phyloP scores from a whole-genome alignment of 2,797 vertebrate species.

The Poeciliopsis paucimaculata region DNA sequence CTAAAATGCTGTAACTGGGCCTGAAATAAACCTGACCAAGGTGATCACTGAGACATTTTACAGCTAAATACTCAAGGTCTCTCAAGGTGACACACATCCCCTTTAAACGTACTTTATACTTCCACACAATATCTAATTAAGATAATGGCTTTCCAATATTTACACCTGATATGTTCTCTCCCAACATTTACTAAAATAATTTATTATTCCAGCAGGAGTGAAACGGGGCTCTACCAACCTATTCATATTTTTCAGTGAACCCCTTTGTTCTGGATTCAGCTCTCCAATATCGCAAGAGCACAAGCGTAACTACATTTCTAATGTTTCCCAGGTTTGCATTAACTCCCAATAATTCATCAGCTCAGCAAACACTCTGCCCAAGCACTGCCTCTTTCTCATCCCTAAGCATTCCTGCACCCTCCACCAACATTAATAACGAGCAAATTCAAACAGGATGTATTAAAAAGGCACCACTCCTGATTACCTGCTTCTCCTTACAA shows the following conservation, averaged over 20 bases:
- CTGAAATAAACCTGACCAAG: not conserved
- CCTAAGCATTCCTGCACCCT: slow-evolving; percentile 38
- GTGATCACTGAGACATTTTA: not conserved
- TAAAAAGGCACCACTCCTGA: slow-evolving; percentile 65
- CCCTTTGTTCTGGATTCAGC: slow-evolving; percentile 2
- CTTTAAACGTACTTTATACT: not conserved
- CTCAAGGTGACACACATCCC: not conserved
- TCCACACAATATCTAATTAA: not conserved
- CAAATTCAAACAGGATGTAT: slow-evolving; percentile 65
- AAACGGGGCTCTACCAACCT: not conserved
- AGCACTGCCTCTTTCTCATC: slow-evolving; percentile 31
- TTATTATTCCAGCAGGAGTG: not conserved
- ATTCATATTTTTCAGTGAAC: slow-evolving; percentile 5
- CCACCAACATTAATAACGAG: slow-evolving; percentile 58
- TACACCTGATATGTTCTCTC: not conserved
- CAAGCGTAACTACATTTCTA: slow-evolving; percentile 10
- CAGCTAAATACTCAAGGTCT: not conserved
- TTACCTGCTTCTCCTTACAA: slow-evolving; percentile 71
- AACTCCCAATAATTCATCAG: slow-evolving; percentile 20
- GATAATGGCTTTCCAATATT: not conserved
- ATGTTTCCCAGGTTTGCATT: not conserved
- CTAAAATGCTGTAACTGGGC: not conserved
- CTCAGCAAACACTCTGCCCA: slow-evolving; percentile 25
- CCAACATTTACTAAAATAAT: not conserved
- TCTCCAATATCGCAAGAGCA: not conserved